Percentiles rank a stretch among this genome's conserved stretches.
Conservation (phyloP, 1,140 invertebrate genomes). For the Chrysomallon squamiferum region DNA sequence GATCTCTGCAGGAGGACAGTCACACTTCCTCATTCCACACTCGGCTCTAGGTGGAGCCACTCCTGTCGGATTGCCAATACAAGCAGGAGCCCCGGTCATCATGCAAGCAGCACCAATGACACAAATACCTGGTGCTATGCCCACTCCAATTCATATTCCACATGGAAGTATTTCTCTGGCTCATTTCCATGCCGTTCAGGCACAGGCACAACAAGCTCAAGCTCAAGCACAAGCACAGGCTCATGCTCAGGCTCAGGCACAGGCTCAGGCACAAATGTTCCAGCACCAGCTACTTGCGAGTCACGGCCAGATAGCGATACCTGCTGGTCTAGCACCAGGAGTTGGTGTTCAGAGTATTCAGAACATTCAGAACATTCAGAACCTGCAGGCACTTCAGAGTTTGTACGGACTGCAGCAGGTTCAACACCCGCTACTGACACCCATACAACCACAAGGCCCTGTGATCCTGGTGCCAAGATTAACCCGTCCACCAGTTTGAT, state of each 20-base stretch:
- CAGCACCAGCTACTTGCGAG: too few relatives aligned
- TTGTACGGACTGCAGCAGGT: neutral
- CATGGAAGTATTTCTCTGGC: constrained; percentile 8
- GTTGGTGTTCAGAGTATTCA: neutral
- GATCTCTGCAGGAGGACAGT: constrained; percentile 7
- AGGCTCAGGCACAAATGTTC: constrained; percentile 2
- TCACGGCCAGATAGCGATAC: too few relatives aligned
- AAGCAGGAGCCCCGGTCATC: constrained; percentile 30
- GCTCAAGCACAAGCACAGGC: constrained; percentile 20
- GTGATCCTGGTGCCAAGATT: neutral
- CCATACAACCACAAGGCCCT: neutral
- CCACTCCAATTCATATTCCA: neutral
- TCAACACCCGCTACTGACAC: neutral
- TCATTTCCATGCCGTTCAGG: constrained; percentile 19
- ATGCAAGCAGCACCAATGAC: constrained; percentile 15
- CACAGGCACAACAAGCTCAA: constrained; percentile 9
- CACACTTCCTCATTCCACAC: constrained; percentile 13
- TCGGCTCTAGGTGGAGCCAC: constrained; percentile 7
- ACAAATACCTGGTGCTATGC: constrained; percentile 10
- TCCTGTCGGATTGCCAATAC: constrained; percentile 16
- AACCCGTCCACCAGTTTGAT: neutral
- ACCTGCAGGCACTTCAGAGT: neutral
- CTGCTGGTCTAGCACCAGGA: neutral
- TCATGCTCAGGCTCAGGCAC: constrained; percentile 21
- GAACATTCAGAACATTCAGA: neutral